Base-by-base conservation (phyloP, 2,888 invertebrate genomes). In the Elegia similella region DNA sequence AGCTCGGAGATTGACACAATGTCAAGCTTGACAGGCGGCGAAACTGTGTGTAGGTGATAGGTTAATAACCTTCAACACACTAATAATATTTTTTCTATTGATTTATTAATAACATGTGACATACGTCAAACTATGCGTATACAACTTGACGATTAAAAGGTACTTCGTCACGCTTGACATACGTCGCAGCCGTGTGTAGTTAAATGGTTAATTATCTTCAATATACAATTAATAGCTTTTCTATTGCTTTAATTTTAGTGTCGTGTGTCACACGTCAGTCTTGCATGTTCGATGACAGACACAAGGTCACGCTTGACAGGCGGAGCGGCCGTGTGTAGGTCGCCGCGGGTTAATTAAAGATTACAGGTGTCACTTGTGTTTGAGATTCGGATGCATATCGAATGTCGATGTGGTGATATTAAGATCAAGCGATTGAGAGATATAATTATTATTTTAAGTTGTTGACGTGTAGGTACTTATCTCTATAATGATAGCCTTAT, bases 271-370 rank as follows among this genome's bases (percentile, higher is more conserved):
- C 52, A 46, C 15, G 65, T 61, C 59, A 62, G 55, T 12, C 13
- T 38, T 44, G 52, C 42, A 52, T 32, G 17, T 53, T 43, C n/a
- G 30, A 23, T 67, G 74, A 74, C 66, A 67, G 69, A 65, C 59
- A 63, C 68, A 68, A 69, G 71, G 72, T 73, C 72, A 69, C 53
- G 60, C 58, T 65, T 65, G 73, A 69, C 69, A 70, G 64, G 23
- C 66, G 65, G 52, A 58, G 59, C 60, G 66, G 53, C 68, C 60
- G 67, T 67, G 68, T 70, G 66, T 67, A 63, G 55, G 59, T 53
- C 62, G 47, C 60, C 62, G 47, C 60, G 55, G 52, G 43, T 30
- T 38, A 42, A 42, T 48, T 42, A 16, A 52, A 34, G 50, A 34
- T 30, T 54, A 44, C 29, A 46, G 52, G 44, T n/a, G 56, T 23